These are phyloP conservation scores for Papilio dardanus DNA, from an alignment of 1,140 invertebrate genomes.

Conservation along the genomic window DNA sequence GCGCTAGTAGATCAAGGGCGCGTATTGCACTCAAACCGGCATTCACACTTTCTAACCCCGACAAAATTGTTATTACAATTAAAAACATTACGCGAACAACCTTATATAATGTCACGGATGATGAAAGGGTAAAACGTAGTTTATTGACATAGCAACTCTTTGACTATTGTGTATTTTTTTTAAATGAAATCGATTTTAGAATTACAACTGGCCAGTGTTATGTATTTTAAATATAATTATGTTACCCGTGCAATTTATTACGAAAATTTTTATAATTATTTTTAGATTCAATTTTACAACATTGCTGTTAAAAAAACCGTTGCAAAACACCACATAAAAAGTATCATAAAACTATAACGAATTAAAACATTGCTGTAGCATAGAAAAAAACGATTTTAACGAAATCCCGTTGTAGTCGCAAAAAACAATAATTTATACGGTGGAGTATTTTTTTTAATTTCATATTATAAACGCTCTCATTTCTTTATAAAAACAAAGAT, in stretches of 20 bases:
- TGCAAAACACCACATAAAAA: neutral
- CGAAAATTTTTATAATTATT: neutral
- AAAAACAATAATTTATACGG: slow-evolving; percentile 24
- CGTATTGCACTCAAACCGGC: slow-evolving; percentile 41
- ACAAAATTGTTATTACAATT: slow-evolving; percentile 16
- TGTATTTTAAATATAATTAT: neutral
- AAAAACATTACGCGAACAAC: slow-evolving; percentile 20
- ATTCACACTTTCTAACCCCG: slow-evolving; percentile 28
- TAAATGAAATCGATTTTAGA: neutral
- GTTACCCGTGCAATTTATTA: neutral
- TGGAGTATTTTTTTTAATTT: neutral
- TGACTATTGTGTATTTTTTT: neutral
- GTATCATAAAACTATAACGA: neutral
- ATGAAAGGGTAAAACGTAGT: neutral
- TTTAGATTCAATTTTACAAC: neutral
- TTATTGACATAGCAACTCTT: neutral
- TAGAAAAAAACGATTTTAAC: slow-evolving; percentile 24
- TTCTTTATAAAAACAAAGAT: slow-evolving; percentile 13
- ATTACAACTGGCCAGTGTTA: slow-evolving; percentile 12
- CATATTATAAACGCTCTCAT: slow-evolving; percentile 19
- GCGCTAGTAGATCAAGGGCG: slow-evolving; percentile 64
- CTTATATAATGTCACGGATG: neutral
- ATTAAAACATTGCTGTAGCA: slow-evolving; percentile 33
- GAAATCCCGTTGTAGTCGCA: slow-evolving; percentile 21
- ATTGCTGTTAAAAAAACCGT: neutral